phyloP scores from a whole-genome alignment of 2,113 vertebrate species.

The Ptilorrhoa leucosticta region DNA sequence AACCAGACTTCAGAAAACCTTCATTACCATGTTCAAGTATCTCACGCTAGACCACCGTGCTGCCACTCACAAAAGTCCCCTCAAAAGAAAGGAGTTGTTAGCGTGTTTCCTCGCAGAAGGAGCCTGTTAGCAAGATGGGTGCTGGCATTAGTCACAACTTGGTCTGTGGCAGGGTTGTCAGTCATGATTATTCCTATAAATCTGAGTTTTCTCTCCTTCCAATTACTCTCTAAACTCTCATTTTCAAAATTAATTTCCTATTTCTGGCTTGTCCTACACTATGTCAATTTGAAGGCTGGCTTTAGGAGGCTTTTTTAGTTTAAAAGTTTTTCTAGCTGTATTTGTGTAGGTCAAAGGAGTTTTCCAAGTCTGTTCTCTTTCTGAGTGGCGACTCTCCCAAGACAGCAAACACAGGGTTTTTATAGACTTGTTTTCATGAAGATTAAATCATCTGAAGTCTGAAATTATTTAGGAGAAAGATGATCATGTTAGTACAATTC shows the following conservation, averaged over 20 bases:
- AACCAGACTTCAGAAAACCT: slow-evolving; percentile 20
- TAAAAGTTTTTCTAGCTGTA: slow-evolving; percentile 41
- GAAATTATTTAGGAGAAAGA: background rate
- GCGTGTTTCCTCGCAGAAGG: background rate
- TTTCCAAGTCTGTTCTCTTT: slow-evolving; percentile 14
- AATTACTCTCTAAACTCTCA: background rate
- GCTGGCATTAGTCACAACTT: background rate
- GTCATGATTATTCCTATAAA: background rate
- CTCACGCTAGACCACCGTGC: background rate
- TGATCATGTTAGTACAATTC: background rate
- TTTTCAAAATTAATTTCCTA: slow-evolving; percentile 21
- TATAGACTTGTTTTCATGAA: slow-evolving; percentile 11
- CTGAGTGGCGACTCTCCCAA: background rate
- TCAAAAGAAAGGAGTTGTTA: background rate
- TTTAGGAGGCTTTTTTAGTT: background rate
- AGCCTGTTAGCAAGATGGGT: background rate
- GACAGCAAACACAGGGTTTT: background rate
- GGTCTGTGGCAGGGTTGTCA: background rate
- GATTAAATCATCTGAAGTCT: background rate
- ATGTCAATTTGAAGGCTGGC: background rate
- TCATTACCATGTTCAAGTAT: background rate
- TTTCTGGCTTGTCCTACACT: background rate
- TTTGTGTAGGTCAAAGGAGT: slow-evolving; percentile 22
- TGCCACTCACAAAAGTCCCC: background rate
- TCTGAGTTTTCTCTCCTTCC: background rate